Evolutionary conservation across 1,140 invertebrate species (phyloP).

Genomic region (Acromyrmex charruanus): DNA sequence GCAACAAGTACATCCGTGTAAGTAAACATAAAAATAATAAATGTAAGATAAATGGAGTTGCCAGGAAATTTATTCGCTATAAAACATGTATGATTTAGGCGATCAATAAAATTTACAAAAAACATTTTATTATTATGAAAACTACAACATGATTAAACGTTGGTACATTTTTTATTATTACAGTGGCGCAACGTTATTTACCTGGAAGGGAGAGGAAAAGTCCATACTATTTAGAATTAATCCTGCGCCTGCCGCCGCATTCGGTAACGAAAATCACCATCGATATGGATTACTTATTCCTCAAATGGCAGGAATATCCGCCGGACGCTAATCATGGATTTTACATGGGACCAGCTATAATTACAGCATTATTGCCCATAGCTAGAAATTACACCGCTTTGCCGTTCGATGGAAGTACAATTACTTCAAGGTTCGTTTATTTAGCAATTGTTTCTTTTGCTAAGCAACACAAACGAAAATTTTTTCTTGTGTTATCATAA

Average conservation of each 20-base stretch:
- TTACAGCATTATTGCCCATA: conserved; percentile 92
- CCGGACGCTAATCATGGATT: conserved; percentile 99
- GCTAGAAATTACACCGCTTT: conserved; percentile 93
- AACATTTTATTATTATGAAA: conserved; percentile 49
- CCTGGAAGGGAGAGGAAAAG: conserved; percentile 94
- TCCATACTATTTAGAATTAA: conserved; percentile 96
- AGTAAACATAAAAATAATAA: conserved; percentile 72
- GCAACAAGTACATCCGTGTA: conserved; percentile 88
- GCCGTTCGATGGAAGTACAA: conserved; percentile 90
- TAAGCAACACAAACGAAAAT: conserved; percentile 8
- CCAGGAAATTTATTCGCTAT: conserved; percentile 27
- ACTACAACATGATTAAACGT: conserved; percentile 16
- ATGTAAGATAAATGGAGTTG: conserved; percentile 19
- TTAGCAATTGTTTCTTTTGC: neutral
- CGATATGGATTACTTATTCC: conserved; percentile 97
- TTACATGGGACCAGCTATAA: conserved; percentile 95
- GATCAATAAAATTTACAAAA: conserved; percentile 48
- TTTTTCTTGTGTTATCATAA: conserved; percentile 21
- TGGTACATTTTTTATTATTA: conserved; percentile 62
- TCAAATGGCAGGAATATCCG: conserved; percentile 99
- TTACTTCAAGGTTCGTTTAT: conserved; percentile 87
- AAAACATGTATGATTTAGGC: neutral
- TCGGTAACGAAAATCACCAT: conserved; percentile 94
- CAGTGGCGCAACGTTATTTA: conserved; percentile 89
- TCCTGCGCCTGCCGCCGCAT: conserved; percentile 92